These are phyloP conservation scores for Rhabdomys dilectus DNA, from an alignment of 2,113 vertebrate species.

Conservation along the genomic window DNA sequence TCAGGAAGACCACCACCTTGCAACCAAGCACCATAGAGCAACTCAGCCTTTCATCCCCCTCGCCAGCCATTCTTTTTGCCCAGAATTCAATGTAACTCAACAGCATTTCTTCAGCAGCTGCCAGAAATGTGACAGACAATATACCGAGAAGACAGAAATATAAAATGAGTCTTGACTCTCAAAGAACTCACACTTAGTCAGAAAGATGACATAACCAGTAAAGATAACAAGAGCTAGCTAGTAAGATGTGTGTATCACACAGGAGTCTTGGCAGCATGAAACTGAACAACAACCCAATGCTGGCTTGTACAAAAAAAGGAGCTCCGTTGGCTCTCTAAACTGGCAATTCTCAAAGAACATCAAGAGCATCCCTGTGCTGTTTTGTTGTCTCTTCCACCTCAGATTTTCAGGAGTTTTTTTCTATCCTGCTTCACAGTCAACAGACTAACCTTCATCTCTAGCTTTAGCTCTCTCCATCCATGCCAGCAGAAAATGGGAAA, in stretches of 20 bases:
- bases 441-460: background rate
- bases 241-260: background rate
- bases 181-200: background rate
- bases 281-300: background rate
- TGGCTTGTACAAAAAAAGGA: background rate
- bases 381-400: background rate
- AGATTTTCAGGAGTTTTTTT: background rate
- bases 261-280: background rate
- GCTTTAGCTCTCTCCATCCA: background rate
- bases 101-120: background rate
- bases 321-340: background rate
- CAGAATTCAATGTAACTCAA: background rate
- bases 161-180: background rate
- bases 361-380: background rate
- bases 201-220: background rate
- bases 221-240: background rate
- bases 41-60: background rate
- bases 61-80: background rate
- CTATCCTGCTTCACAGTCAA: background rate
- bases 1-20: background rate
- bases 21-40: background rate
- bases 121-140: background rate
- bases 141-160: background rate
- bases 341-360: background rate
- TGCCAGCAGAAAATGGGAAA: background rate